These are phyloP conservation scores for Seira ritae DNA, from an alignment of 2,888 invertebrate genomes.

Conservation along the genomic window DNA sequence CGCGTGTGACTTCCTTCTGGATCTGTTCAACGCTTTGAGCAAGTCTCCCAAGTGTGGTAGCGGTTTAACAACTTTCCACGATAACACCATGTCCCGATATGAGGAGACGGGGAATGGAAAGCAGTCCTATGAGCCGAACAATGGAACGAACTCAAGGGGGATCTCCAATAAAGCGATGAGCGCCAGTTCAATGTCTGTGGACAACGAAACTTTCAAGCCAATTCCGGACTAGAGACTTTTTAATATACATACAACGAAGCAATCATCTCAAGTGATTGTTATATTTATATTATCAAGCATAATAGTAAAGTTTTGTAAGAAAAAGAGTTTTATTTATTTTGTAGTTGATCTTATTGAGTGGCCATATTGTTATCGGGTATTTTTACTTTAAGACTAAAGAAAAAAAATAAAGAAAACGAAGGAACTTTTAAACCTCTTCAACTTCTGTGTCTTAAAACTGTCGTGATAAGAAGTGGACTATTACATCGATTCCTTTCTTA, in stretches of 20 bases:
- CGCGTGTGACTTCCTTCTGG: slow-evolving; percentile 47
- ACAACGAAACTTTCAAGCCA: slow-evolving; percentile 46
- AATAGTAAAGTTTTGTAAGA: too few species aligned
- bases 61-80: slow-evolving; percentile 25
- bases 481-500: too few species aligned
- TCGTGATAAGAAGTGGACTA: too few species aligned
- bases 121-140: background rate
- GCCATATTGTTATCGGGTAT: too few species aligned
- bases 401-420: too few species aligned
- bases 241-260: too few species aligned
- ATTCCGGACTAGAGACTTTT: slow-evolving; percentile 40
- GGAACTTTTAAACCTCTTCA: too few species aligned
- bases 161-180: slow-evolving; percentile 33
- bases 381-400: background rate
- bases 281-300: too few species aligned
- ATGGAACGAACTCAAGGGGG: background rate
- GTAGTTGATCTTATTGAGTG: too few species aligned
- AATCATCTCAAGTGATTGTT: too few species aligned
- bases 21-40: slow-evolving; percentile 41
- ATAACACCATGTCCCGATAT: slow-evolving; percentile 38
- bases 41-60: slow-evolving; percentile 28
- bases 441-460: too few species aligned
- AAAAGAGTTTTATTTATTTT: too few species aligned
- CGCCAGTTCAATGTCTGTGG: slow-evolving; percentile 29
- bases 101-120: background rate